Evolutionary conservation across 2,797 vertebrate genomes (phyloP).

Genomic region (Synanceia verrucosa): DNA sequence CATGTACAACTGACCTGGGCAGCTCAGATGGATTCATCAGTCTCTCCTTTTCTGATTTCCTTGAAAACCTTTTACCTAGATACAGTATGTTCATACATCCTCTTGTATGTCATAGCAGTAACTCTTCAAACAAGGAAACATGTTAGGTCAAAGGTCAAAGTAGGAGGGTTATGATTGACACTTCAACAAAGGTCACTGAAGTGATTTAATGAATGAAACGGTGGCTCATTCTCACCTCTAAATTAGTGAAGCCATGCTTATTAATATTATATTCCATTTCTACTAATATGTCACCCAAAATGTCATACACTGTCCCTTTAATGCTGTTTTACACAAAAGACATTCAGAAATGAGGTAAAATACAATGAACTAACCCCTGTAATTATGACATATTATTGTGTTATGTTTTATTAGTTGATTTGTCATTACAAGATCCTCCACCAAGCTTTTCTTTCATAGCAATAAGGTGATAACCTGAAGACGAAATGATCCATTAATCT

Average conservation of each 20-base stretch:
- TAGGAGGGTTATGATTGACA: not conserved
- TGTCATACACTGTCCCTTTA: too few species aligned
- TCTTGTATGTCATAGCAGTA: not conserved
- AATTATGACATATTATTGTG: not conserved
- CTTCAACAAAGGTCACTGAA: not conserved
- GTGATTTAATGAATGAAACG: not conserved
- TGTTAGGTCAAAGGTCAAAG: not conserved
- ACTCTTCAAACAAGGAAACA: not conserved
- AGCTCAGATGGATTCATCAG: not conserved
- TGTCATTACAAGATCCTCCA: not conserved
- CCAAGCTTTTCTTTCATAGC: not conserved
- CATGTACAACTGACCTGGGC: slow-evolving; percentile 81
- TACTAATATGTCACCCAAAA: too few species aligned
- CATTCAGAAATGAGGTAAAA: not conserved
- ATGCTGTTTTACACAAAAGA: too few species aligned
- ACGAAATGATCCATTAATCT: not conserved
- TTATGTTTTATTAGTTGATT: not conserved
- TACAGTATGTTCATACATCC: not conserved
- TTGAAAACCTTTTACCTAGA: not conserved
- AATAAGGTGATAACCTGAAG: not conserved
- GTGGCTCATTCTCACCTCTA: too few species aligned
- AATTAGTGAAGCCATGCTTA: too few species aligned
- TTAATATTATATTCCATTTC: too few species aligned
- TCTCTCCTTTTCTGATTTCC: not conserved
- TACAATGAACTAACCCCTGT: not conserved